phyloP scores from a whole-genome alignment of 2,888 invertebrate species.

The Agrochola circellaris region DNA sequence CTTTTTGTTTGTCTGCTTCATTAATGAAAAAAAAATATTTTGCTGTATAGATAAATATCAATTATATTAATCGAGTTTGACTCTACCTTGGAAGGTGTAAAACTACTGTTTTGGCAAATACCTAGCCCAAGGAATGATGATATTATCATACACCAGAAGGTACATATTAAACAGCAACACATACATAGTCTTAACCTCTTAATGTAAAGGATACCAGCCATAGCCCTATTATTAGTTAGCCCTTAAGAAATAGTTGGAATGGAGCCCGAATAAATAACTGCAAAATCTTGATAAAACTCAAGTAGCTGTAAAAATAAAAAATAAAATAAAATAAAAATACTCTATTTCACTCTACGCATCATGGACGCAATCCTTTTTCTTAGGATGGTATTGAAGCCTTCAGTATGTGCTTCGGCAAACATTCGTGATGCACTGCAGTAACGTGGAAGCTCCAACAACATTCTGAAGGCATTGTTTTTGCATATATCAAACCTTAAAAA shows the following conservation, averaged over 20 bases:
- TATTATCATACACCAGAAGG: neutral
- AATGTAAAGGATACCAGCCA: neutral
- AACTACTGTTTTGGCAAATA: conserved; percentile 8
- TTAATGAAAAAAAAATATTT: conserved; percentile 1
- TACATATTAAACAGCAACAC: neutral
- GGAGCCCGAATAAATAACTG: neutral
- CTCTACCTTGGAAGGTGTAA: neutral
- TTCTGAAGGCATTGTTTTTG: too few relatives aligned
- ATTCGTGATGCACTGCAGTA: too few relatives aligned
- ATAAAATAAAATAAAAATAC: too few relatives aligned
- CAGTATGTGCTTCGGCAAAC: too few relatives aligned
- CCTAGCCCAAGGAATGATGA: neutral
- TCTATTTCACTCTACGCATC: too few relatives aligned
- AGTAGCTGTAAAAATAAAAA: too few relatives aligned
- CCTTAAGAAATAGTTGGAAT: neutral
- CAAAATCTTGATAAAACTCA: neutral
- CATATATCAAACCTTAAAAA: too few relatives aligned
- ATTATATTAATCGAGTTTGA: conserved; percentile 4
- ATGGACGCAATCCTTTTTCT: too few relatives aligned
- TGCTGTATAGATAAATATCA: neutral
- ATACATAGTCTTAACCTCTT: neutral
- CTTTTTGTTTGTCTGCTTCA: conserved; percentile 11
- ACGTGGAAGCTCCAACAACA: too few relatives aligned
- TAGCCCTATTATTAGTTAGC: neutral
- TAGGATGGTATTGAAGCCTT: too few relatives aligned